These are phyloP conservation scores for Plusia festucae DNA, from an alignment of 2,888 invertebrate genomes.

Conservation along the genomic window DNA sequence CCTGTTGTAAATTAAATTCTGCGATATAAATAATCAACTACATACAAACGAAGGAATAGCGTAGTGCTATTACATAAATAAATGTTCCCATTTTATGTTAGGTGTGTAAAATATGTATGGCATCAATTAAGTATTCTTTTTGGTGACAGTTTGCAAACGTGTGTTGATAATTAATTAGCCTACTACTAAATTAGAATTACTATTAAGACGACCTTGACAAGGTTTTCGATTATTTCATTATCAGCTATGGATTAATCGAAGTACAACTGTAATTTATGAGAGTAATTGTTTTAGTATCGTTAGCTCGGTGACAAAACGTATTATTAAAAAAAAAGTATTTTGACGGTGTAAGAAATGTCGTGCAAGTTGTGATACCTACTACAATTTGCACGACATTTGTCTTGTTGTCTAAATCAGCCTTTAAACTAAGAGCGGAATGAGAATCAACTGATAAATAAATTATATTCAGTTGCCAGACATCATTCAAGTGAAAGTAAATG, in stretches of 20 bases:
- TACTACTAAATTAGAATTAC: constrained; percentile 12
- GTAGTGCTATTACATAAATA: neutral
- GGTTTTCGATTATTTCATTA: constrained; percentile 27
- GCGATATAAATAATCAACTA: neutral
- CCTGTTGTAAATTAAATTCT: neutral
- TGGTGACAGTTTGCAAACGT: constrained; percentile 38
- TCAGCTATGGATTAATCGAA: neutral
- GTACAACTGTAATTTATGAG: neutral
- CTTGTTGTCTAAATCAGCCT: neutral
- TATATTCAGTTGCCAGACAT: constrained; percentile 7
- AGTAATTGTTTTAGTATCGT: constrained; percentile 8
- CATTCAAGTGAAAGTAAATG: constrained; percentile 50
- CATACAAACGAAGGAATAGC: neutral
- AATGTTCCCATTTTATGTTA: constrained; percentile 1
- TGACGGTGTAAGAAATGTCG: no score
- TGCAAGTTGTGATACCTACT: no score
- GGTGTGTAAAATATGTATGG: constrained; percentile 29
- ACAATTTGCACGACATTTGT: no score
- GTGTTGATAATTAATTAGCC: constrained; percentile 28
- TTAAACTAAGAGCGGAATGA: constrained; percentile 9
- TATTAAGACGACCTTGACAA: constrained; percentile 32
- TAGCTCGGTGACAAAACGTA: neutral
- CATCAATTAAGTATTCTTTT: constrained; percentile 35
- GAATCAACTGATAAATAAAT: constrained; percentile 28
- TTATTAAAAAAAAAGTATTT: no score